Evolutionary conservation across 2,797 vertebrate species (phyloP).

Genomic region (Dicrostonyx torquatus): DNA sequence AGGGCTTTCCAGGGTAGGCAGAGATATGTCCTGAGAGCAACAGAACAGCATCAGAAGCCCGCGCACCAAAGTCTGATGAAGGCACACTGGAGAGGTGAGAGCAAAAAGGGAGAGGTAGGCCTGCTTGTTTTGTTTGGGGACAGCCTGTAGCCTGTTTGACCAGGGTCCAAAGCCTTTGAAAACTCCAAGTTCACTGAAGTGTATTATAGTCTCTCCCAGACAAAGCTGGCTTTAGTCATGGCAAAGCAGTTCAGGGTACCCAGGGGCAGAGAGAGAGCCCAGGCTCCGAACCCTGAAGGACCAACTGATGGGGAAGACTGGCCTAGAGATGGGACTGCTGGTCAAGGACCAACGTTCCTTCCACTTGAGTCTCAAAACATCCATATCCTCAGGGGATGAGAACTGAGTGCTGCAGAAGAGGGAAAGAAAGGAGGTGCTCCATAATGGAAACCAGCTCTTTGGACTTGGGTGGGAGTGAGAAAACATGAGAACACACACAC

Average conservation of each 20-base stretch:
- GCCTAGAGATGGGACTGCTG: neutral
- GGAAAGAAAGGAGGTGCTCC: neutral
- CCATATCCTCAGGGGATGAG: neutral
- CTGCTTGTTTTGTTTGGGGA: neutral
- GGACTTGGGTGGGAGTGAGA: too few species aligned
- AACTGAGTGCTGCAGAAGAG: too few species aligned
- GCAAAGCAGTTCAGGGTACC: neutral
- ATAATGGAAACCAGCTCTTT: rapidly evolving
- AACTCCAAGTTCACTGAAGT: neutral
- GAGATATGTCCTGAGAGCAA: neutral
- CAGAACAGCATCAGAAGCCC: neutral
- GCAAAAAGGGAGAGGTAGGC: neutral
- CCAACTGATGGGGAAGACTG: neutral
- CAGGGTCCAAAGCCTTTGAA: neutral
- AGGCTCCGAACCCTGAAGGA: too few species aligned
- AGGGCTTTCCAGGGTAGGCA: neutral
- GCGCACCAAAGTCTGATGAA: rapidly evolving
- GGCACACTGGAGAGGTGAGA: neutral
- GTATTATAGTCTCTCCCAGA: neutral
- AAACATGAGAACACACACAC: neutral
- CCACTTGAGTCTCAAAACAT: neutral
- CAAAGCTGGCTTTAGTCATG: neutral
- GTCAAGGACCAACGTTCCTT: neutral
- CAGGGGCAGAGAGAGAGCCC: neutral
- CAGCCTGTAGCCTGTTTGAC: neutral